Conservation (phyloP, 2,888 invertebrate species). For the Leptopterna dolabrata region DNA sequence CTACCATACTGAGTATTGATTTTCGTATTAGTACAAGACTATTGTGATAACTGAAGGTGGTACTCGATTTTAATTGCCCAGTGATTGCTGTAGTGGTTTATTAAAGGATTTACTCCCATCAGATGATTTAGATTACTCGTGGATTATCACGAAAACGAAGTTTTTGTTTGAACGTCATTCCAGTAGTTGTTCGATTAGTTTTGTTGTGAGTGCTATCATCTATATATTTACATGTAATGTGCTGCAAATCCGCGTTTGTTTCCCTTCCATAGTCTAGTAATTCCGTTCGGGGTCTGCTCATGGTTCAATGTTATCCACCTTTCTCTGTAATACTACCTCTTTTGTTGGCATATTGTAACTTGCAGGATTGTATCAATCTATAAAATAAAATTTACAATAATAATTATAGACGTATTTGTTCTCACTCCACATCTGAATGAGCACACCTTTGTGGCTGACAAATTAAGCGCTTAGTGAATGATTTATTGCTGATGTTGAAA, state of each 20-base stretch:
- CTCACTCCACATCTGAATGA: not conserved
- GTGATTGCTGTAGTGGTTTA: not conserved
- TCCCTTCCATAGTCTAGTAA: not conserved
- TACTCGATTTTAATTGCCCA: not conserved
- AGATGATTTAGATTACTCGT: not conserved
- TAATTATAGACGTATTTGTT: not conserved
- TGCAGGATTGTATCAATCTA: slow-evolving; percentile 39
- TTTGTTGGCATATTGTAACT: slow-evolving; percentile 38
- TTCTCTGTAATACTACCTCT: slow-evolving; percentile 27
- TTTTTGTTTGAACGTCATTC: not conserved
- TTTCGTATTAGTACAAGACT: not conserved
- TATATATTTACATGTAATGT: not conserved
- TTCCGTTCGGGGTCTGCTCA: not conserved
- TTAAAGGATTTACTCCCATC: not conserved
- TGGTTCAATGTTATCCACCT: slow-evolving; percentile 23
- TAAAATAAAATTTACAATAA: not conserved
- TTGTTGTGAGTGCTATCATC: not conserved
- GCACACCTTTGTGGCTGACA: no score
- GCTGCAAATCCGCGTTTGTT: not conserved
- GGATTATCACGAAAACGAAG: not conserved
- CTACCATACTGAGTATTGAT: not conserved
- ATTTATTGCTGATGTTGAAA: no score
- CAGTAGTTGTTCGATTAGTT: not conserved
- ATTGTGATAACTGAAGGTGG: not conserved
- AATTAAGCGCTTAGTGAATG: no score